Percentiles rank a stretch among this genome's conserved stretches.
phyloP scores from a whole-genome alignment of 2,113 vertebrate genomes.

The Amblyornis subalaris region DNA sequence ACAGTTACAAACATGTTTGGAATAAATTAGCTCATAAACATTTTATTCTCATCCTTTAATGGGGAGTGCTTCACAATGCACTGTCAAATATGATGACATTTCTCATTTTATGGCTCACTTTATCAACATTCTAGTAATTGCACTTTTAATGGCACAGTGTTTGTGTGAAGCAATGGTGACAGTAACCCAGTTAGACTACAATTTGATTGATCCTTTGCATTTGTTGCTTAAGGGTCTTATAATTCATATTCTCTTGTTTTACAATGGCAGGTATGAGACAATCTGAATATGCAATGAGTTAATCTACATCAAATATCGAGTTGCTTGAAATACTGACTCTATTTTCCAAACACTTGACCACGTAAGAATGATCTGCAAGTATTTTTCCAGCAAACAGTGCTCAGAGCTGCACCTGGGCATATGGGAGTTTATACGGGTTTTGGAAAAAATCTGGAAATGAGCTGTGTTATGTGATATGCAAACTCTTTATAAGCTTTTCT shows the following conservation, averaged over 20 bases:
- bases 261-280: not conserved
- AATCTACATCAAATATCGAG: not conserved
- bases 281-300: not conserved
- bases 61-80: conserved; percentile 19
- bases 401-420: not conserved
- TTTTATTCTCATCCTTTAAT: conserved; percentile 50
- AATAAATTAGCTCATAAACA: conserved; percentile 57
- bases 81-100: conserved; percentile 45
- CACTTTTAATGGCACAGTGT: not conserved
- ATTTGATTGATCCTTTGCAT: not conserved
- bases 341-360: not conserved
- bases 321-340: not conserved
- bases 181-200: not conserved
- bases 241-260: conserved; percentile 13
- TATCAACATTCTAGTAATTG: conserved; percentile 39
- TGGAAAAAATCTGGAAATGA: not conserved
- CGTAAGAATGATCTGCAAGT: not conserved
- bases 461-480: not conserved
- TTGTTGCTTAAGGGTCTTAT: not conserved
- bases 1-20: conserved; percentile 37
- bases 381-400: not conserved
- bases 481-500: not conserved
- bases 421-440: not conserved
- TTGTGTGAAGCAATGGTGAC: conserved; percentile 11
- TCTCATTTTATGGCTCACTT: conserved; percentile 52